Evolutionary conservation across 2,113 vertebrate genomes (phyloP).

Genomic region (Mesocricetus auratus): DNA sequence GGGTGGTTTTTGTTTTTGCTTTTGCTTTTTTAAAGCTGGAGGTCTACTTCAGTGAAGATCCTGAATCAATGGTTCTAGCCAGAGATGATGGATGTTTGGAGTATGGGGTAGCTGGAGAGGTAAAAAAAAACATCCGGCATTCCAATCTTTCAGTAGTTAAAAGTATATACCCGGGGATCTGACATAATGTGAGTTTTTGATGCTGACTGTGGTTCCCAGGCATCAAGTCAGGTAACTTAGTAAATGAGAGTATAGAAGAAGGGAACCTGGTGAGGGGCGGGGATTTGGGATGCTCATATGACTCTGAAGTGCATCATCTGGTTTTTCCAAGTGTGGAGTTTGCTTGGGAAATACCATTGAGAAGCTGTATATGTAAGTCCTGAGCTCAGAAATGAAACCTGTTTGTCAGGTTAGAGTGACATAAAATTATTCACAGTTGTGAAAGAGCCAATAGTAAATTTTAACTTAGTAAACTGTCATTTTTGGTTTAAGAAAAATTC

Average conservation of each 20-base stretch:
- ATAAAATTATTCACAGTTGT: slow-evolving; percentile 65
- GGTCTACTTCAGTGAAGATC: slow-evolving; percentile 47
- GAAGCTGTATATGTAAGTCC: neutral
- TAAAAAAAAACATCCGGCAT: neutral
- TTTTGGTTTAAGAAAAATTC: slow-evolving; percentile 73
- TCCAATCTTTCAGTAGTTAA: neutral
- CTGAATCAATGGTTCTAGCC: neutral
- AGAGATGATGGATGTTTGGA: neutral
- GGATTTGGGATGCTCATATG: neutral
- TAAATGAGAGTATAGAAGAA: neutral
- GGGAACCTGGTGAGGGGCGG: neutral
- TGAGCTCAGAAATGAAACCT: slow-evolving; percentile 58
- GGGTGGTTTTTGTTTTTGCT: neutral
- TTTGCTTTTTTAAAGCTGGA: neutral
- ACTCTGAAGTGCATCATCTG: neutral
- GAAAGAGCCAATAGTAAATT: slow-evolving; percentile 63
- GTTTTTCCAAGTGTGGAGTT: slow-evolving; percentile 12
- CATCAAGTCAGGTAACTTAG: neutral
- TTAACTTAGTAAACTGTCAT: slow-evolving; percentile 60
- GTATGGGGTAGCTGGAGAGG: neutral
- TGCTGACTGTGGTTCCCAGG: neutral
- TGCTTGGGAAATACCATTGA: slow-evolving; percentile 8
- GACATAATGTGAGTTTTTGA: neutral
- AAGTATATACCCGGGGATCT: neutral
- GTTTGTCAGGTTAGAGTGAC: slow-evolving; percentile 55